Base-by-base conservation (phyloP, 1,140 invertebrate species). In the Tenebrio molitor region DNA sequence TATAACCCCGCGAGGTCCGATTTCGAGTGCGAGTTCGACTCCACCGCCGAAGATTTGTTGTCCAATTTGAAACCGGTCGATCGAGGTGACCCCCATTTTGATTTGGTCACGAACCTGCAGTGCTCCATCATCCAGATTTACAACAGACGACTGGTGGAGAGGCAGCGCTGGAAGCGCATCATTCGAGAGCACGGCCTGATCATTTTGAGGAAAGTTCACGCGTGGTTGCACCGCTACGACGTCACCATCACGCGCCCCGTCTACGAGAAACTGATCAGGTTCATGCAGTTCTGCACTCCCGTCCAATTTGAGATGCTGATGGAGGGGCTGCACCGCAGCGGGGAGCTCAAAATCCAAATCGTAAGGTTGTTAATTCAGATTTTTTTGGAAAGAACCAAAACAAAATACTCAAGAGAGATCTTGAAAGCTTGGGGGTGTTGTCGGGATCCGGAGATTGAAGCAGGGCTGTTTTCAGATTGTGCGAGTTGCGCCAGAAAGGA, bases 1-100 rank as follows among this genome's bases (percentile, higher is more conserved):
- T 97, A 97, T 81, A 93, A 93, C 83, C 88, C 94, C 17, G 91
- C 91, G 2, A 85, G 95, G 67, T 92, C 93, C n/a, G 95, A 97
- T 79, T 97, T 97, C 84, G 91, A 92, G 75, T 84, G 90, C 1
- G 95, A 95, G 72, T 93, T 91, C 83, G 93, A 96, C 81, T 89
- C 93, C 72, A 90, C 91, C 78, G 93, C 94, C 0, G 95, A 97
- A 81, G 84, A 88, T 29, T 83, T 94, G 17, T 83, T 96, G 1
- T 88, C 87, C 16, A 86, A 90, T 44, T 83, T 95, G 42, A 86
- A 90, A 67, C 80, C 86, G 7, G 83, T 87, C 34, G 83, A 85
- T 53, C 77, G 85, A 29, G 82, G 84, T 0, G 86, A 89, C 72
- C 81, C 87, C 0, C 80, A 86, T 75, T 85, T 86, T 73, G 81